Percentiles rank a stretch among this genome's conserved stretches.
Conservation (phyloP, 1,140 invertebrate species). For the Drosophila ogumai region DNA sequence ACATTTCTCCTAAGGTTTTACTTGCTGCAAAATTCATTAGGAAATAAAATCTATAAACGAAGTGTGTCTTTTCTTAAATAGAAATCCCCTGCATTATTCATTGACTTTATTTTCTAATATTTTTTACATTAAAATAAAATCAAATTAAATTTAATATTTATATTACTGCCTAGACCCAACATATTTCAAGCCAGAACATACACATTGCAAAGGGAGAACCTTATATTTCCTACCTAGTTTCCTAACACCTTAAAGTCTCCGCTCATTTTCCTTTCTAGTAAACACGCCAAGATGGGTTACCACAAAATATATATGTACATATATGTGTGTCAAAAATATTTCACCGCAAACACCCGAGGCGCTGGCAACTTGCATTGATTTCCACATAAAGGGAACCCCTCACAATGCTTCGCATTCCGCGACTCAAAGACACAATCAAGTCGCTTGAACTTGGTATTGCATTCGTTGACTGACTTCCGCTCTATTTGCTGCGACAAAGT, state of each 20-base stretch:
- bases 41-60: too few species aligned
- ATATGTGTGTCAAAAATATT: constrained; percentile 34
- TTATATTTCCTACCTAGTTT: not conserved
- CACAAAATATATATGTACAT: constrained; percentile 1
- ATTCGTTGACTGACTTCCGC: constrained; percentile 81
- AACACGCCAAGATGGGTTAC: not conserved
- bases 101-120: too few species aligned
- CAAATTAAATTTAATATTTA: too few species aligned
- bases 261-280: not conserved
- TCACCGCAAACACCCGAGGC: constrained; percentile 35
- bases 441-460: constrained; percentile 54
- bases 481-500: constrained; percentile 80
- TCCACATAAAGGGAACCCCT: constrained; percentile 22
- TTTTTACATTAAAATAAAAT: too few species aligned
- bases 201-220: not conserved
- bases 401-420: constrained; percentile 11
- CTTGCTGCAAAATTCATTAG: not conserved
- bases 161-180: not conserved
- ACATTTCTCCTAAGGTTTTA: not conserved
- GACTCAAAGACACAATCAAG: constrained; percentile 70
- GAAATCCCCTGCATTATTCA: too few species aligned
- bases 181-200: not conserved
- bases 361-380: constrained; percentile 56
- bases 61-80: too few species aligned
- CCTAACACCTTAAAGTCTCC: not conserved